phyloP scores from a whole-genome alignment of 2,113 vertebrate species.

The Paedocypris sp. region DNA sequence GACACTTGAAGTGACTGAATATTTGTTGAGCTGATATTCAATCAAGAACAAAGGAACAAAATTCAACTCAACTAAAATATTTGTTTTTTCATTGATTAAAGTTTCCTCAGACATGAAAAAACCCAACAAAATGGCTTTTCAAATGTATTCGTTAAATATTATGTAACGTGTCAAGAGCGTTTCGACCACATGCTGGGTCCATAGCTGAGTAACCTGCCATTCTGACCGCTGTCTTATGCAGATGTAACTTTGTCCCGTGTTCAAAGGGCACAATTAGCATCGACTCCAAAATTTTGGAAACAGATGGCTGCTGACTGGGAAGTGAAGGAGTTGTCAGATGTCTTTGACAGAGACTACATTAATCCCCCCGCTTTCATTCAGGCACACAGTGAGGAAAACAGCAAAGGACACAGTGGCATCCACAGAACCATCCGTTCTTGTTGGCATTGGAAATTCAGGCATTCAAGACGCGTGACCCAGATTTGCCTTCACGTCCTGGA shows the following conservation, averaged over 20 bases:
- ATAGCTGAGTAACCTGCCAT: too few species aligned
- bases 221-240: background rate
- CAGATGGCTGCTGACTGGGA: constrained; percentile 14
- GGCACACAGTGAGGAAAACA: background rate
- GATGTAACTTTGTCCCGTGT: constrained; percentile 45
- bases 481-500: constrained; percentile 30
- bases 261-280: constrained; percentile 36
- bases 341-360: constrained; percentile 1
- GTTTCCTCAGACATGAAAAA: too few species aligned
- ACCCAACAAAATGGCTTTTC: too few species aligned
- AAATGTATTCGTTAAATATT: too few species aligned
- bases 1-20: too few species aligned
- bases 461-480: constrained; percentile 46
- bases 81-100: too few species aligned
- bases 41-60: too few species aligned
- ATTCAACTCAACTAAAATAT: too few species aligned
- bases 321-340: background rate
- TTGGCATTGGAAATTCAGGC: constrained; percentile 17
- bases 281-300: constrained; percentile 9
- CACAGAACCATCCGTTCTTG: constrained; percentile 22
- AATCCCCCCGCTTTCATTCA: constrained; percentile 12
- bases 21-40: too few species aligned
- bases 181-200: too few species aligned
- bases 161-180: too few species aligned
- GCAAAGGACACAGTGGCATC: constrained; percentile 2